phyloP scores from a whole-genome alignment of 2,113 vertebrate species.

The Carettochelys insculpta region DNA sequence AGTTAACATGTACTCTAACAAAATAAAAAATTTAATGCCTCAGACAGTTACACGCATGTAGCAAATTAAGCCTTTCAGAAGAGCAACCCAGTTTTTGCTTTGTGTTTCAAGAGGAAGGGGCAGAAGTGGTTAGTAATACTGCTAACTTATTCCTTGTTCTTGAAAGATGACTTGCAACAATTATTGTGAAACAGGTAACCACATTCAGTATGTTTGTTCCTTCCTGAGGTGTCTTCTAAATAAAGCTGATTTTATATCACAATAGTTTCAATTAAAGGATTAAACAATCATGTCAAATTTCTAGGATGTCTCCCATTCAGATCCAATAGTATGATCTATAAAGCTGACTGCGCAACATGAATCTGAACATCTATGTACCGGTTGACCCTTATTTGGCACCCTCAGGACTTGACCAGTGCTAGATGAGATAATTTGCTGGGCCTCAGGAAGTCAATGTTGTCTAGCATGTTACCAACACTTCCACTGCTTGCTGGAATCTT shows the following conservation, averaged over 20 bases:
- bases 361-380: too few relatives aligned
- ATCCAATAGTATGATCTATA: neutral
- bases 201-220: neutral
- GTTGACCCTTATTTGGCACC: too few relatives aligned
- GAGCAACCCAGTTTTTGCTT: neutral
- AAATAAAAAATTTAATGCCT: neutral
- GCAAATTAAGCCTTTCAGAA: neutral
- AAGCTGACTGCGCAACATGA: too few relatives aligned
- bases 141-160: neutral
- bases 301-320: neutral
- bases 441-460: too few relatives aligned
- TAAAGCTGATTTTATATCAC: neutral
- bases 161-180: neutral
- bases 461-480: too few relatives aligned
- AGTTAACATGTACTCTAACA: neutral
- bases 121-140: accelerated
- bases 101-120: neutral
- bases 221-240: neutral
- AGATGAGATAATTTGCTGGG: too few relatives aligned
- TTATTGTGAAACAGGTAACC: neutral
- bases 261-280: neutral
- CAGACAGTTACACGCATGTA: neutral
- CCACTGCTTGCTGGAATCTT: too few relatives aligned
- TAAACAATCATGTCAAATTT: neutral
- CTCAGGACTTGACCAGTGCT: too few relatives aligned